Percentiles rank a stretch among this genome's conserved stretches.
Evolutionary conservation across 92 coral and sea anemone species (phyloP).

Genomic region (Anthopleura xanthogrammica): DNA sequence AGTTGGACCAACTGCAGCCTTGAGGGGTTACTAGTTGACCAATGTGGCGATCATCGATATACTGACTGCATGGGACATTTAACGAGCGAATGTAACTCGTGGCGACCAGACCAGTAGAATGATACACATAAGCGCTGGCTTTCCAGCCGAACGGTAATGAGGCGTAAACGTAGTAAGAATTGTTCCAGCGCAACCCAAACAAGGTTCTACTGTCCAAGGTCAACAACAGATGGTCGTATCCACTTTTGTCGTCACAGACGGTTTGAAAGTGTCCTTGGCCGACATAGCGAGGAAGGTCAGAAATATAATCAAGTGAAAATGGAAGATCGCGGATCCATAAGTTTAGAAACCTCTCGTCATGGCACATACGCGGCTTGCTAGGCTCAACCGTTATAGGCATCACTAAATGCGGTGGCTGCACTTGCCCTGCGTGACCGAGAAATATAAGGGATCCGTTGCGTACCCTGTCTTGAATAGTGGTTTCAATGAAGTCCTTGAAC

Average conservation of each 20-base stretch:
- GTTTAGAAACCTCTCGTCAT: slow-evolving; percentile 54
- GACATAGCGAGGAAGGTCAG: slow-evolving; percentile 61
- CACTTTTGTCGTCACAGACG: slow-evolving; percentile 64
- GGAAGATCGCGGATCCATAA: slow-evolving; percentile 54
- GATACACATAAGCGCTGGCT: slow-evolving; percentile 58
- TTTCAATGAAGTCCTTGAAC: slow-evolving; percentile 51
- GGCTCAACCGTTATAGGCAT: slow-evolving; percentile 64
- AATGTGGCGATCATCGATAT: slow-evolving; percentile 55
- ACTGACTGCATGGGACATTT: no score
- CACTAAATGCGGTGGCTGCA: slow-evolving; percentile 56
- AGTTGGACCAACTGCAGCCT: slow-evolving; percentile 36
- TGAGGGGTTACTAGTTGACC: slow-evolving; percentile 38
- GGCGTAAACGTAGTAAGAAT: slow-evolving; percentile 38
- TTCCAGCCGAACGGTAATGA: slow-evolving; percentile 70
- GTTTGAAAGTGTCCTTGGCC: slow-evolving; percentile 54
- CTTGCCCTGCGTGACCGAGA: slow-evolving; percentile 49
- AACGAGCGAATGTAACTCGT: no score
- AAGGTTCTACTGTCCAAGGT: slow-evolving; percentile 45
- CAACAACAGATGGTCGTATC: slow-evolving; percentile 52
- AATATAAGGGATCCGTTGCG: slow-evolving; percentile 48
- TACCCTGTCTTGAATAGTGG: slow-evolving; percentile 49
- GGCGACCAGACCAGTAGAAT: slow-evolving; percentile 28
- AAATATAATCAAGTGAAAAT: slow-evolving; percentile 41
- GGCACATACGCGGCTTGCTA: slow-evolving; percentile 64
- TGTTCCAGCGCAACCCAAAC: slow-evolving; percentile 60